Base-by-base conservation (phyloP, 2,113 vertebrate genomes). In the Nothoprocta perdicaria region DNA sequence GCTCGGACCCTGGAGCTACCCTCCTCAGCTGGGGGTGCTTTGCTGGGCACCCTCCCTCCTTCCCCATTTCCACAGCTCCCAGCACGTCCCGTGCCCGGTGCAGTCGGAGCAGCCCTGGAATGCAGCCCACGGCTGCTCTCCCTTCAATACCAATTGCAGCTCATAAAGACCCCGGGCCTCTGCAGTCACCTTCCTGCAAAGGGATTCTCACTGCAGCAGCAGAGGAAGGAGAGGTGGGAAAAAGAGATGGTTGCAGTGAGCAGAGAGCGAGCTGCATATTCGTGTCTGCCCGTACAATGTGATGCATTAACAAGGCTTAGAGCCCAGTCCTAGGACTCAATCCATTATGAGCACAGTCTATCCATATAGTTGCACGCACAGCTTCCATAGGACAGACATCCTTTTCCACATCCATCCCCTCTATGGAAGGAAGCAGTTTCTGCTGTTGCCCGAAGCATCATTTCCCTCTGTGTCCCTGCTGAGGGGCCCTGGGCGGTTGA, bases 101-200 rank as follows among this genome's bases (percentile, higher is more conserved):
- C 66, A 26, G 58, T n/a, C 45, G 13, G 52, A 29, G 52, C 26
- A 31, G 26, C 10, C 41, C 60, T 77, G 60, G 35, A 6, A 12
- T 35, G 40, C 1, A 2, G 18, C 58, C 41, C 27, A 2, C 27
- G 66, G 67, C 68, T 81, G 72, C 48, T 86, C 62, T 87, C 31
- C 43, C 57, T 78, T 71, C 19, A 38, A 23, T 45, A 17, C 3
- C 31, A 80, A 55, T 12, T 5, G 53, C 21, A 31, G 12, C 45
- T 80, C 88, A 60, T 80, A 66, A 67, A 72, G 84, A 27, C 8
- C 41, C 7, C 0, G 1, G 23, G 74, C 46, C 46, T 35, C 46
- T 66, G 77, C 88, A 77, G 69, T 55, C 91, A 48, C 82, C 63
- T 76, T 10, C 63, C 86, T 78, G 66, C 60, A 24, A 46, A 45